A percentile compares a stretch with the other conserved stretches of the same genome.
Conservation (phyloP, 2,797 vertebrate genomes). For the Pterois miles region DNA sequence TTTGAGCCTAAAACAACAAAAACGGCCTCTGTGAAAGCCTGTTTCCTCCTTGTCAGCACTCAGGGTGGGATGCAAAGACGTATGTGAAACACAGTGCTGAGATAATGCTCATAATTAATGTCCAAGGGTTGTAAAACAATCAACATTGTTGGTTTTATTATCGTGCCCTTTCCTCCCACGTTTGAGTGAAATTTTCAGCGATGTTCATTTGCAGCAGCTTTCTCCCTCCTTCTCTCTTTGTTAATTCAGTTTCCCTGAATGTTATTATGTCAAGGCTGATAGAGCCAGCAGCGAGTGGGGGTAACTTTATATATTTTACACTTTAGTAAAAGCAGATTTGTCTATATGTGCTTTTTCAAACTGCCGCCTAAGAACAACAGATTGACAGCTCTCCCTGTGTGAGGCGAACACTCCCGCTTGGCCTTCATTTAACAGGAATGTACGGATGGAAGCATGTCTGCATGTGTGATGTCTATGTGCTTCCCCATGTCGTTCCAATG, state of each 20-base stretch:
- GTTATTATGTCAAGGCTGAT: constrained; percentile 40
- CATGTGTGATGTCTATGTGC: constrained; percentile 29
- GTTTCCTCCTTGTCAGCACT: constrained; percentile 22
- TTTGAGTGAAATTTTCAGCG: background rate
- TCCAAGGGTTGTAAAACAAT: background rate
- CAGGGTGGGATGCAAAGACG: background rate
- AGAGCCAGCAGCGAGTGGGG: constrained; percentile 15
- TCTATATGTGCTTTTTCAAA: constrained; percentile 57
- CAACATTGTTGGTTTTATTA: background rate
- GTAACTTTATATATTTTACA: constrained; percentile 36
- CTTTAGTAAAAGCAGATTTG: constrained; percentile 58
- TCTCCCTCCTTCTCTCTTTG: constrained; percentile 18
- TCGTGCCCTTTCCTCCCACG: background rate
- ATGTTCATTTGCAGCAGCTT: constrained; percentile 44
- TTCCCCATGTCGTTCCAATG: constrained; percentile 47
- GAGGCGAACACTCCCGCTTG: constrained; percentile 66
- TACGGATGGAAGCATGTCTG: constrained; percentile 34
- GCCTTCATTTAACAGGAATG: constrained; percentile 78
- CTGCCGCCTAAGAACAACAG: constrained; percentile 51
- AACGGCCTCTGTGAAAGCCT: background rate
- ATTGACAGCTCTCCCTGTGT: constrained; percentile 69
- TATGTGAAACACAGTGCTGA: constrained; percentile 1
- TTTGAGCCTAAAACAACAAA: constrained; percentile 43
- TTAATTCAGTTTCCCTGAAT: constrained; percentile 45
- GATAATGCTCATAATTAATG: constrained; percentile 10